These are phyloP conservation scores for Cossypha polioptera DNA, from an alignment of 2,797 vertebrate genomes.

Conservation along the genomic window DNA sequence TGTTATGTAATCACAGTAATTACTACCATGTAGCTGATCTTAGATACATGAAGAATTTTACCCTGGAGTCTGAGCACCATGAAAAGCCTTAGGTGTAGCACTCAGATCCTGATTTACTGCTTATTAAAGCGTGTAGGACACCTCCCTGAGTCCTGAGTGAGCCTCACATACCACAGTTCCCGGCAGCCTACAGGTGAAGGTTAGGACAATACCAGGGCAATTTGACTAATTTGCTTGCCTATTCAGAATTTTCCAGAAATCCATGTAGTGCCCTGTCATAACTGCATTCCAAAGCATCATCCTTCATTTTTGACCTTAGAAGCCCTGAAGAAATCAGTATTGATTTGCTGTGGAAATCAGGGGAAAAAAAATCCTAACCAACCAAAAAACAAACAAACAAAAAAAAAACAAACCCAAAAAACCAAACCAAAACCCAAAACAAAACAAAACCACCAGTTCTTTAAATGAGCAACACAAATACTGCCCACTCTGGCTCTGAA, in stretches of 20 bases:
- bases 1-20: background rate
- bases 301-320: background rate
- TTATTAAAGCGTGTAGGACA: background rate
- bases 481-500: background rate
- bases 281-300: background rate
- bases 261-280: background rate
- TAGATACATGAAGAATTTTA: background rate
- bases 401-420: no score
- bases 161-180: background rate
- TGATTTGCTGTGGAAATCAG: background rate
- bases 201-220: background rate
- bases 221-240: background rate
- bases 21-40: background rate
- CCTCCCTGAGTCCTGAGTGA: background rate
- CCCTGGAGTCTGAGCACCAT: background rate
- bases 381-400: background rate
- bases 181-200: background rate
- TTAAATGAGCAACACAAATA: background rate
- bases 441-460: background rate
- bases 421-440: fast-evolving
- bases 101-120: background rate
- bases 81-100: background rate
- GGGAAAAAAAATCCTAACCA: background rate
- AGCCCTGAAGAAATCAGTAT: background rate
- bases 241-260: background rate